phyloP scores from a whole-genome alignment of 2,797 vertebrate species.

The Luscinia luscinia region DNA sequence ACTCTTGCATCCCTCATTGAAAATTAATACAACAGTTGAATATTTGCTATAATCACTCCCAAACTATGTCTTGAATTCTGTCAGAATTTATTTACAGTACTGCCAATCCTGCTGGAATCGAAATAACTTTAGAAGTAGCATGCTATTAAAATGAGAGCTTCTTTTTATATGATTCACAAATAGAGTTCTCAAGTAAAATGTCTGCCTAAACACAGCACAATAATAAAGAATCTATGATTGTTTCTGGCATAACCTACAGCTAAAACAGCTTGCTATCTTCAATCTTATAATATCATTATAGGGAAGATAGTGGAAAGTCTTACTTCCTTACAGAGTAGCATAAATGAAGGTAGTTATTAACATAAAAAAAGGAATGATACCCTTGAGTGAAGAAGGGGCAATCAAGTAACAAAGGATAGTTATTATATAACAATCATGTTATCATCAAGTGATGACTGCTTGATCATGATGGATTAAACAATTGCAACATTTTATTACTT shows the following conservation, averaged over 20 bases:
- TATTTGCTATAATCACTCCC: background rate
- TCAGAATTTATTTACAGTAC: background rate
- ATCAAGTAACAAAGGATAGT: slow-evolving; percentile 59
- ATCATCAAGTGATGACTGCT: slow-evolving; percentile 53
- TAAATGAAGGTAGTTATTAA: slow-evolving; percentile 44
- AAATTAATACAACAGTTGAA: background rate
- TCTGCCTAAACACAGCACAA: background rate
- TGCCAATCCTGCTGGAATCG: background rate
- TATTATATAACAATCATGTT: slow-evolving; percentile 66
- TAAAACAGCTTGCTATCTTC: background rate
- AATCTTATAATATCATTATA: background rate
- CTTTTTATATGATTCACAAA: background rate
- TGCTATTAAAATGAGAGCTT: background rate
- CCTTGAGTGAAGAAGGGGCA: slow-evolving; percentile 48
- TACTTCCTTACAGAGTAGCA: background rate
- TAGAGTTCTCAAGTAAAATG: background rate
- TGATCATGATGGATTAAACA: slow-evolving; percentile 69
- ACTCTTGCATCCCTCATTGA: background rate
- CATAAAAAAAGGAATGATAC: slow-evolving; percentile 34
- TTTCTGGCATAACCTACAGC: background rate
- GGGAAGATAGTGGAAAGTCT: background rate
- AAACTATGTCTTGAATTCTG: background rate
- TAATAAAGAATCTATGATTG: background rate
- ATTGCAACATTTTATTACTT: slow-evolving; percentile 58
- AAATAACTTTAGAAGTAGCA: background rate